Base-by-base conservation (phyloP, 2,888 invertebrate genomes). In the Andrena minutula region DNA sequence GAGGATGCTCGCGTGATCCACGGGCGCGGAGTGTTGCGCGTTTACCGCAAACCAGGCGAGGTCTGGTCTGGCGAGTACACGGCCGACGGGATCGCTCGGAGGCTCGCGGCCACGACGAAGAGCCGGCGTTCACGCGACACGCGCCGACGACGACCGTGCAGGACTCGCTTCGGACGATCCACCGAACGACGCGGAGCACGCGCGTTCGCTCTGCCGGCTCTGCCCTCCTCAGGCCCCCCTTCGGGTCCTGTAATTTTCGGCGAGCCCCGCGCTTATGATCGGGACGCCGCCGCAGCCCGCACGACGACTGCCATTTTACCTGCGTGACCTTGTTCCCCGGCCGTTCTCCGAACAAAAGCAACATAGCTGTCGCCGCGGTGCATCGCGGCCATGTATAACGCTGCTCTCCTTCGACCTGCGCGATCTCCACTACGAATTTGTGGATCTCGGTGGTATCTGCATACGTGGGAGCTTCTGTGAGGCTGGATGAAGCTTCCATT, bases 341-440 rank as follows among this genome's bases (percentile, higher is more conserved):
- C 85, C 89, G 89, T 91, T 91, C 89, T 90, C 89, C 89, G 88
- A 90, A 91, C 85, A 89, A 89, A 88, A 91, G 86, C 88, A 90
- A 90, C 80, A 84, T 75, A 84, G 84, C 80, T 80, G 79, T 82
- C 41, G 58, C 49, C 60, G 61, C 58, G 66, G 58, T 76, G 73
- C 79, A 76, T 58, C 73, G 32, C 41, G n/a, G 10, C 5, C 16
- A 26, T 8, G 30, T 23, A 35, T 8, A 41, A 20, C 23, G 2
- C 30, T 51, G n/a, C 12, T 16, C 49, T 49, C 16, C n/a, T 16
- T 16, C 51, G 51, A 20, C 8, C 51, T 51, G 51, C 7, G 7
- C 20, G 20, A 20, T 51, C 51, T 41, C 41, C 12, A 12, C 12
- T 12, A 20, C 8, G 51, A 51, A 7, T 51, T 20, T 6, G 2